Conservation (phyloP, 2,113 vertebrate genomes). For the Bothrops jararaca region DNA sequence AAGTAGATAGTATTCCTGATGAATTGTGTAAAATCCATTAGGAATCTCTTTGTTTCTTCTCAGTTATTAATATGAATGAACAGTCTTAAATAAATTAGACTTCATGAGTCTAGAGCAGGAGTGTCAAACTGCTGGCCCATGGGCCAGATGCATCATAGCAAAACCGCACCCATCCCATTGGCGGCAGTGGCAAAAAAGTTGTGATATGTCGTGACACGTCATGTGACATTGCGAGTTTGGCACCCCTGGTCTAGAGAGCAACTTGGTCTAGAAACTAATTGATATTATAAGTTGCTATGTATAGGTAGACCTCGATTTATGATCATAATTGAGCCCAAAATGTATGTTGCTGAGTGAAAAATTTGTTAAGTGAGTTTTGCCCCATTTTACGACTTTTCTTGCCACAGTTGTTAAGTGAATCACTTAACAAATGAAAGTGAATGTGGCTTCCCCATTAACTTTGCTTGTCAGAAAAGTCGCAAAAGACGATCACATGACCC, state of each 20-base stretch:
- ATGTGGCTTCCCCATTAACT: not conserved
- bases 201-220: too few relatives aligned
- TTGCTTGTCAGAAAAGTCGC: not conserved
- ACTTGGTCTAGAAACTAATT: not conserved
- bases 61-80: not conserved
- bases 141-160: too few relatives aligned
- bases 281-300: not conserved
- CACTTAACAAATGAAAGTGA: not conserved
- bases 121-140: too few relatives aligned
- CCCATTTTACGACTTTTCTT: too few relatives aligned
- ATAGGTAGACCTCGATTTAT: not conserved
- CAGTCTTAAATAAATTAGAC: not conserved
- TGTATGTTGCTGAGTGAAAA: not conserved
- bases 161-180: too few relatives aligned
- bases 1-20: too few relatives aligned
- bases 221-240: too few relatives aligned
- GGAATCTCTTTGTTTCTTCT: not conserved
- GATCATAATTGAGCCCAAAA: not conserved
- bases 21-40: not conserved
- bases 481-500: not conserved
- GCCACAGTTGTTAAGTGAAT: not conserved
- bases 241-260: not conserved
- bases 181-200: too few relatives aligned
- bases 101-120: not conserved
- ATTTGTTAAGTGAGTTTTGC: not conserved